phyloP scores from a whole-genome alignment of 2,888 invertebrate genomes.

The Torymus texanus region DNA sequence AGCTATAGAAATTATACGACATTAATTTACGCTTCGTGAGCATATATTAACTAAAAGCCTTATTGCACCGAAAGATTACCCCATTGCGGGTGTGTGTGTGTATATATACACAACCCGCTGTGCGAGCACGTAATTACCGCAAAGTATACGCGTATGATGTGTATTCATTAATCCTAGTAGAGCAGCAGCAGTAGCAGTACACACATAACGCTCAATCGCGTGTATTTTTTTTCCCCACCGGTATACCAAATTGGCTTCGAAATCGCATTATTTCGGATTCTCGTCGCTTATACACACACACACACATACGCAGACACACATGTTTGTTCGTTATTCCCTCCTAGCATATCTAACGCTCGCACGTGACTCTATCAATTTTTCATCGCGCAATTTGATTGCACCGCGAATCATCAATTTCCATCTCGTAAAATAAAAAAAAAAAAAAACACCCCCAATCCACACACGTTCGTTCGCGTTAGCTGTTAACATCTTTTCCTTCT shows the following conservation, averaged over 20 bases:
- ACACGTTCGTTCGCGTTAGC: not conserved
- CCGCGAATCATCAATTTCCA: slow-evolving; percentile 9
- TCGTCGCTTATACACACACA: not conserved
- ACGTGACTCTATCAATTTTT: slow-evolving; percentile 5
- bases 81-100: not conserved
- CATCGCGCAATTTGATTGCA: slow-evolving; percentile 7
- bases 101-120: not conserved
- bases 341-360: too few relatives aligned
- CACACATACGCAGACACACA: too few relatives aligned
- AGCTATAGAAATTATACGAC: not conserved
- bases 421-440: slow-evolving; percentile 24
- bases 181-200: too few relatives aligned
- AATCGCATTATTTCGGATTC: slow-evolving; percentile 1
- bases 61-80: slow-evolving; percentile 13
- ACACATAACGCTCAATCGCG: too few relatives aligned
- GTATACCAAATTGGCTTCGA: not conserved
- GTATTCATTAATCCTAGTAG: not conserved
- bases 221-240: not conserved
- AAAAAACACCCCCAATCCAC: too few relatives aligned
- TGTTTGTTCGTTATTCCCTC: too few relatives aligned
- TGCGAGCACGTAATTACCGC: slow-evolving; percentile 2
- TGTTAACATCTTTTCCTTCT: too few relatives aligned
- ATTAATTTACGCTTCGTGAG: not conserved
- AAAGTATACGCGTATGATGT: not conserved
- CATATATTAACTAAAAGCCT: slow-evolving; percentile 2